A percentile compares a stretch with the other conserved stretches of the same genome.
phyloP scores from a whole-genome alignment of 2,797 vertebrate genomes.

The Hydrocynus forskahlii region DNA sequence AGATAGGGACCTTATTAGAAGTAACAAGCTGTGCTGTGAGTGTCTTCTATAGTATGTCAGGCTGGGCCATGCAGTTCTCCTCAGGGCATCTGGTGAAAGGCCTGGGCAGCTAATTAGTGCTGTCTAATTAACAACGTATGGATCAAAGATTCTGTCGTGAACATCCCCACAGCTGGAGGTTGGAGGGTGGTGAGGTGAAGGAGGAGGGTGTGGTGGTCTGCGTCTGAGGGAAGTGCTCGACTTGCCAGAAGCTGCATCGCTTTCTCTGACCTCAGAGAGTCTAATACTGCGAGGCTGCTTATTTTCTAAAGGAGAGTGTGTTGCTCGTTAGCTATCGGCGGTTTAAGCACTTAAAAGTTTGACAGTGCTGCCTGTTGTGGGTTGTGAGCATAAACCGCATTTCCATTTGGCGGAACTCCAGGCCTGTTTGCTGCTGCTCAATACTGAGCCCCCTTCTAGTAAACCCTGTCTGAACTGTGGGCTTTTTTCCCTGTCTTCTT shows the following conservation, averaged over 20 bases:
- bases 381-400: constrained; percentile 14
- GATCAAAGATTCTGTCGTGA: constrained; percentile 53
- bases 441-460: neutral
- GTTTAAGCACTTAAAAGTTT: constrained; percentile 32
- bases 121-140: constrained; percentile 58
- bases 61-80: constrained; percentile 30
- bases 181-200: neutral
- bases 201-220: neutral
- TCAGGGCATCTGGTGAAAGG: constrained; percentile 25
- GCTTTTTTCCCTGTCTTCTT: neutral
- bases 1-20: constrained; percentile 51
- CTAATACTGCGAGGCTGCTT: neutral
- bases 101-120: constrained; percentile 52
- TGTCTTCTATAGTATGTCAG: constrained; percentile 41
- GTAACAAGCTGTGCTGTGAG: constrained; percentile 44
- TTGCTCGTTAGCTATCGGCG: constrained; percentile 16
- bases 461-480: constrained; percentile 15
- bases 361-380: neutral
- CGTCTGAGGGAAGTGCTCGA: constrained; percentile 9
- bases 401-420: constrained; percentile 10
- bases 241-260: constrained; percentile 7
- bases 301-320: constrained; percentile 19
- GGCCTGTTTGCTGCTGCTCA: constrained; percentile 4
- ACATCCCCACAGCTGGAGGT: constrained; percentile 13
- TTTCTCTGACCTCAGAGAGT: constrained; percentile 1